These are phyloP conservation scores for Toxotes lorentzi DNA, from an alignment of 2,797 vertebrate species.

Conservation along the genomic window DNA sequence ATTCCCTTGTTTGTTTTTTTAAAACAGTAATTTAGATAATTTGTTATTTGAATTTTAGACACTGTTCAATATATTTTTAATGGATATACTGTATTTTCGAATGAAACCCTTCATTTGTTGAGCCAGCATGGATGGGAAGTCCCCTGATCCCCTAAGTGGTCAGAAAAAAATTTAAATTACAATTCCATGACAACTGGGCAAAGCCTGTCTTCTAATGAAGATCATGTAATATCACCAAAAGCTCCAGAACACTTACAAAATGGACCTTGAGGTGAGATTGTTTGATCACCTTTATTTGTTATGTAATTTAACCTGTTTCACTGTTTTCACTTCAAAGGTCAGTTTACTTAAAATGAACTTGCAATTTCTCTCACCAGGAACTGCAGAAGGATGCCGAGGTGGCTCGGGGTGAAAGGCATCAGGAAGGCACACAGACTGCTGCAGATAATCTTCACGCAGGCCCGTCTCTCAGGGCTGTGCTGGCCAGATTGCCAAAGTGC, in stretches of 20 bases:
- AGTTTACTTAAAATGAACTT: slow-evolving; percentile 1
- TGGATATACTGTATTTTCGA: neutral
- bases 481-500: slow-evolving; percentile 74
- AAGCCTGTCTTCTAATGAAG: neutral
- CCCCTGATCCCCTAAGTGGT: neutral
- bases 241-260: neutral
- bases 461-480: slow-evolving; percentile 53
- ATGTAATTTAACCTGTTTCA: neutral
- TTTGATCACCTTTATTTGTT: neutral
- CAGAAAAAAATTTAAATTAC: neutral
- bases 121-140: neutral
- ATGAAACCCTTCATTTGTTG: neutral
- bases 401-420: slow-evolving; percentile 90
- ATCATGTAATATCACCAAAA: neutral
- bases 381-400: slow-evolving; percentile 90
- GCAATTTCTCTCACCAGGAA: slow-evolving; percentile 85
- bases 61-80: neutral
- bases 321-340: neutral
- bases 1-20: neutral
- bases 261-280: neutral
- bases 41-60: neutral
- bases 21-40: neutral
- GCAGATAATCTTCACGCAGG: slow-evolving; percentile 87
- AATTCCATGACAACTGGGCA: neutral
- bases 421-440: slow-evolving; percentile 90